A percentile compares a stretch with the other conserved stretches of the same genome.
Evolutionary conservation across 2,797 vertebrate genomes (phyloP).

Genomic region (Bradypodion ventrale): DNA sequence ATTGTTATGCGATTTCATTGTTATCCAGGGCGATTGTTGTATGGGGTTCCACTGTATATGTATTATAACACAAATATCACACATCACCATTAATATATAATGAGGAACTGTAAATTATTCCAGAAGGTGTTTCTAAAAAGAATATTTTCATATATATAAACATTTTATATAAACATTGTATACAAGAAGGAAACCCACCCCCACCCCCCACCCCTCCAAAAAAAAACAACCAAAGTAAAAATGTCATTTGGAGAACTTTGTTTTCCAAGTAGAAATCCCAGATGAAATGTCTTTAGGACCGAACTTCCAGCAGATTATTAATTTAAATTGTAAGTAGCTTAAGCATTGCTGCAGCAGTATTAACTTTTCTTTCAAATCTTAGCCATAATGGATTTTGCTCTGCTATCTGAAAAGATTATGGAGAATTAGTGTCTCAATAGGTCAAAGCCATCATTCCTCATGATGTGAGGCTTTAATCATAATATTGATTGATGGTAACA

Average conservation of each 20-base stretch:
- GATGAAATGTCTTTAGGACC: slow-evolving; percentile 21
- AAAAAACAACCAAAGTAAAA: neutral
- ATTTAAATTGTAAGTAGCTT: slow-evolving; percentile 26
- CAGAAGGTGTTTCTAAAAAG: neutral
- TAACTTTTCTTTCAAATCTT: slow-evolving; percentile 37
- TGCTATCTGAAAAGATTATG: slow-evolving; percentile 11
- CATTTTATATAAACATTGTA: too few species aligned
- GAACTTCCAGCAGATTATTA: slow-evolving; percentile 18
- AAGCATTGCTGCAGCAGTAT: neutral
- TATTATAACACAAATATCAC: too few species aligned
- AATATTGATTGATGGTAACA: slow-evolving; percentile 52
- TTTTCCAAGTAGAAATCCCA: slow-evolving; percentile 5
- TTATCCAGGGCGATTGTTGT: too few species aligned
- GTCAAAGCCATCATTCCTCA: slow-evolving; percentile 37
- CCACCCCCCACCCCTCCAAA: too few species aligned
- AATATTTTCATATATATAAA: too few species aligned
- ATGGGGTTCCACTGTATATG: too few species aligned
- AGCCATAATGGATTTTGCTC: slow-evolving; percentile 46
- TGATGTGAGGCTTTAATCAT: slow-evolving; percentile 26
- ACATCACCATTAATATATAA: too few species aligned
- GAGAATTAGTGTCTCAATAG: slow-evolving; percentile 46
- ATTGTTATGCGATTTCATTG: too few species aligned
- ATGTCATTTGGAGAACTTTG: neutral
- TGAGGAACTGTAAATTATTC: too few species aligned
- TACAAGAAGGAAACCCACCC: too few species aligned